Evolutionary conservation across 2,113 vertebrate species (phyloP), one percentile per base, ranked within the genome.

Genomic region (Halcyon malimbica): DNA sequence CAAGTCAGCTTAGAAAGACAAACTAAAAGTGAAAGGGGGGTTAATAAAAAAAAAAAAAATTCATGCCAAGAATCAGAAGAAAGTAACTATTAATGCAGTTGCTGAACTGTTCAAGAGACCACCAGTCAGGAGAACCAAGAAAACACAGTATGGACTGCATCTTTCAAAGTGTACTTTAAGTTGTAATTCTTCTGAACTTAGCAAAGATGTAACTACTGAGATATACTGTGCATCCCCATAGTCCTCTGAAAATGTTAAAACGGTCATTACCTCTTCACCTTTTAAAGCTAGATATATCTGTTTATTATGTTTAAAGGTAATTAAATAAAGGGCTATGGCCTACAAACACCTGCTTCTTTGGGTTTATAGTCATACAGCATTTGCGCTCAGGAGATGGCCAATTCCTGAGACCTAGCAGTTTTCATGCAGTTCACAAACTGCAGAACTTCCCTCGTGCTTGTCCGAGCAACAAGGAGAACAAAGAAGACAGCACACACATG

Each of bases 1-100:
- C 60, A 96, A 74, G 64, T 90, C 80, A 79, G 31, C 65, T 91
- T 92, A 89, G 68, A 87, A 90, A 90, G 74, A 93, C 69, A 93
- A 95, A 94, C 11, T 68, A 68, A 86, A 96, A 94, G 59, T 31
- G 48, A 94, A 90, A 79, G 25, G 68, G 60, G 15, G 17, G 46
- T 78, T 56, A 84, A 62, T 26, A 46, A 70, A 41, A 60, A 25
- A 37, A 50, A 50, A 51, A 48, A 48, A 51, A 42, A 24, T 50
- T 87, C 39, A 70, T 83, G 80, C 71, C 83, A 92, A 89, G 53
- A 96, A 67, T 71, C 60, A 75, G 41, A 93, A 35, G 35, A 64
- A 88, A 96, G 92, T 46, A 69, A 44, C 31, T 81, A 73, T 41
- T 68, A 89, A 73, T 37, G 41, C 51, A 89, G 48, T 33, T 92